Evolutionary conservation across 1,140 invertebrate species (phyloP).

Genomic region (Drosophila sturtevanti): DNA sequence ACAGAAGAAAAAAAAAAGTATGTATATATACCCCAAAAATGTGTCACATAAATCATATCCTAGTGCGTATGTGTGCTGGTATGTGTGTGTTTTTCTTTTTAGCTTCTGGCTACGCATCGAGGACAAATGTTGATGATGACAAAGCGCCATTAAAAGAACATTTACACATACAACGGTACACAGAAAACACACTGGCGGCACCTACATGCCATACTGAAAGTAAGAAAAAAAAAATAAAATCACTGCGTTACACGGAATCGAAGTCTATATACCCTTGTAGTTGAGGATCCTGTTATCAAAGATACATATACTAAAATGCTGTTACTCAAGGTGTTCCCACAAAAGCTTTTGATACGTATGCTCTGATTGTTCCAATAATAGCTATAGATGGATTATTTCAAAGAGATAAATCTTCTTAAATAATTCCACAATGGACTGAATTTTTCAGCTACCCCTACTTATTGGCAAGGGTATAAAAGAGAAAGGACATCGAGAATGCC

Average conservation of each 20-base stretch:
- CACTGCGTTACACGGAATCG: conserved; percentile 6
- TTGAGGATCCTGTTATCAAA: too few species aligned
- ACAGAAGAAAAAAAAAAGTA: conserved; percentile 24
- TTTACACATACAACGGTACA: conserved; percentile 57
- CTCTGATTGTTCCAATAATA: too few species aligned
- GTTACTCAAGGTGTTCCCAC: too few species aligned
- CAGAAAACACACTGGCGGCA: conserved; percentile 26
- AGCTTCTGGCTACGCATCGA: conserved; percentile 62
- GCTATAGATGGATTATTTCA: too few species aligned
- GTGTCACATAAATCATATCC: conserved; percentile 72
- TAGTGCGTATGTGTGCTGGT: conserved; percentile 8
- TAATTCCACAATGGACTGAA: too few species aligned
- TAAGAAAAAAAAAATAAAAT: conserved; percentile 54
- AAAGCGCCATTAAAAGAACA: conserved; percentile 78
- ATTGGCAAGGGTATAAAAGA: neutral
- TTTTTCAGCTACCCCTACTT: neutral
- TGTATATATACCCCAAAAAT: conserved; percentile 34
- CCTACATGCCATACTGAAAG: conserved; percentile 39
- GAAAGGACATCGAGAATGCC: conserved; percentile 37
- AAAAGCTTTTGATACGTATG: too few species aligned
- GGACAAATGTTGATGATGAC: conserved; percentile 81
- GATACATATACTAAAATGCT: too few species aligned
- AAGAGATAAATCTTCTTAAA: too few species aligned
- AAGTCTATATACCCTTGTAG: neutral
- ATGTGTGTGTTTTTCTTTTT: conserved; percentile 21